Evolutionary conservation across 1,140 invertebrate genomes (phyloP).

Genomic region (Hycleus cichorii): DNA sequence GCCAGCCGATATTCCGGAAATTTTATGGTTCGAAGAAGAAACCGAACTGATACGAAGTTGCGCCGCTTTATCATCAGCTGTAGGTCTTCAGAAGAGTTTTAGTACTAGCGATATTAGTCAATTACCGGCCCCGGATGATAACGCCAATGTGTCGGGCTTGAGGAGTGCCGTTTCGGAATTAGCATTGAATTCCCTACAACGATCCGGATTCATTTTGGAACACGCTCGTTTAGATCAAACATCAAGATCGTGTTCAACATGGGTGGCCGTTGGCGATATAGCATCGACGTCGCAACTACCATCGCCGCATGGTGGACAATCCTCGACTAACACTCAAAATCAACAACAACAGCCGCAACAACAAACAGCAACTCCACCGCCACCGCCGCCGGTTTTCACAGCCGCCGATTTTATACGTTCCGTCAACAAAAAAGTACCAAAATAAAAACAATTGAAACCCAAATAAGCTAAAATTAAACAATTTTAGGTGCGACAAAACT

Average conservation of each 20-base stretch:
- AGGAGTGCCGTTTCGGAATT: constrained; percentile 58
- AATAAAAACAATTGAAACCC: not conserved
- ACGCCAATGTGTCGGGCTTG: constrained; percentile 30
- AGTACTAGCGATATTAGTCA: constrained; percentile 68
- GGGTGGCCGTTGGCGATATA: constrained; percentile 73
- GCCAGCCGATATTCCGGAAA: constrained; percentile 54
- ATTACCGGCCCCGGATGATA: constrained; percentile 45
- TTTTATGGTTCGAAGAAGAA: constrained; percentile 66
- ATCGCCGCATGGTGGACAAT: constrained; percentile 60
- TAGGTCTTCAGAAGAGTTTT: constrained; percentile 73
- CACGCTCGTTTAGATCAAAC: constrained; percentile 57
- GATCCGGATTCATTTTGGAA: constrained; percentile 48
- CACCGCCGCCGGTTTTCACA: constrained; percentile 51
- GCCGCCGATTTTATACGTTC: constrained; percentile 67
- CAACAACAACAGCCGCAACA: constrained; percentile 40
- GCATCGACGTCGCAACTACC: constrained; percentile 63
- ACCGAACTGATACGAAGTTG: constrained; percentile 71
- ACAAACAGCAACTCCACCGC: constrained; percentile 45
- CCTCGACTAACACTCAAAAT: constrained; percentile 41
- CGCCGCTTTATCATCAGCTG: constrained; percentile 65
- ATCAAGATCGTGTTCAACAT: constrained; percentile 76
- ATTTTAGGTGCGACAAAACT: constrained; percentile 60
- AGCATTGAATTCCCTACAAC: constrained; percentile 55
- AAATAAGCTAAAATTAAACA: no score
- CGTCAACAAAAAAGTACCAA: constrained; percentile 71